Conservation (phyloP, 2,888 invertebrate species). For the Lithophane leautieri region DNA sequence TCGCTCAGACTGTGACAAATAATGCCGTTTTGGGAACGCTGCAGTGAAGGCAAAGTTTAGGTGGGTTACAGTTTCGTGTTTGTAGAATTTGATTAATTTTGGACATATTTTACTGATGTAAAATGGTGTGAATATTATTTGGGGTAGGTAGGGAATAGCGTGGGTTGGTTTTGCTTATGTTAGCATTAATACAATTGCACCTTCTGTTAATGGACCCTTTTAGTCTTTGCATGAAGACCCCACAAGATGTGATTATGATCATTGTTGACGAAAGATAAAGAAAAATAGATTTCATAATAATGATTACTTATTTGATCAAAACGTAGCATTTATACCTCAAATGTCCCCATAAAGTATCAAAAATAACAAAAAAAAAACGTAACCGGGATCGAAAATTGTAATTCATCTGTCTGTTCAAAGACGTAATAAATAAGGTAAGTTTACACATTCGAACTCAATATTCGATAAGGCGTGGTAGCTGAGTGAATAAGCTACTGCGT, state of each 20-base stretch:
- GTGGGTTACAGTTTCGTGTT: constrained; percentile 26
- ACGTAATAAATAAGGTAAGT: constrained; percentile 59
- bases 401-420: constrained; percentile 52
- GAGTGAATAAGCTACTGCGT: constrained; percentile 66
- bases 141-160: neutral
- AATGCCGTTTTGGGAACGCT: constrained; percentile 52
- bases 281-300: no score
- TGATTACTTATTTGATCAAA: neutral
- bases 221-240: neutral
- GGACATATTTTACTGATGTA: constrained; percentile 27
- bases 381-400: constrained; percentile 41
- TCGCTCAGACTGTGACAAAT: constrained; percentile 49
- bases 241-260: neutral
- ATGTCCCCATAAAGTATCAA: neutral
- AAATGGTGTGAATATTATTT: neutral
- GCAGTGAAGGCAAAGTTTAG: constrained; percentile 46
- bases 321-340: no score
- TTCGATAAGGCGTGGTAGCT: constrained; percentile 65
- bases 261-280: neutral
- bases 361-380: neutral
- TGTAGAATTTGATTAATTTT: constrained; percentile 43
- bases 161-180: neutral
- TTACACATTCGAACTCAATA: constrained; percentile 65
- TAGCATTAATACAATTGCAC: neutral
- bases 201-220: neutral